Evolutionary conservation across 1,140 invertebrate species (phyloP), one percentile per base, ranked within the genome.

Genomic region (Drosophila kohkoa): DNA sequence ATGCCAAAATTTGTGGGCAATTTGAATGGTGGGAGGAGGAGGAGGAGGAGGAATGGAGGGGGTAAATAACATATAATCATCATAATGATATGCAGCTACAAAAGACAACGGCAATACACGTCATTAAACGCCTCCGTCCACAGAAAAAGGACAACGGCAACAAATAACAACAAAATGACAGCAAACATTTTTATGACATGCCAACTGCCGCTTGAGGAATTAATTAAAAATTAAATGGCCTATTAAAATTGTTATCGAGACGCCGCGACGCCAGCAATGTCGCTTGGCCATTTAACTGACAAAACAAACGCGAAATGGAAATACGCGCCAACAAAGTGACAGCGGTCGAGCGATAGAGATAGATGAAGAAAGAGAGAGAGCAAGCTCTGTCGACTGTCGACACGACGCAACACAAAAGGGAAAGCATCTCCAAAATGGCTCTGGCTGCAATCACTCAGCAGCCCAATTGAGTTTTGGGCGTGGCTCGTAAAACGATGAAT

Each of bases 201-300:
- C 73, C 83, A 88, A 87, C 77, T 88, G 83, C 85, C 83, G 83
- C 83, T 88, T 88, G 83, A 87, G 78, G 85, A 87, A 87, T 87
- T 88, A 87, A 87, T 87, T 87, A 87, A 87, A 87, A 87, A 87
- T 87, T 87, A 88, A 87, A 87, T 87, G 83, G 83, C 83, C 83
- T 87, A 87, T 87, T 87, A 88, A 87, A 87, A 87, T 88, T 83
- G 83, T 87, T 87, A 87, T 87, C 83, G 85, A 88, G 83, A 87
- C 85, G 83, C 77, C 8, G 69, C 43, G 83, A 80, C 83, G 83
- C 77, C 76, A 55, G 35, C 51, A 57, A 35, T 48, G 71, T 4
- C 41, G 52, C 25, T 25, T 57, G 64, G 49, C 66, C 66, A 69
- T 75, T 75, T 70, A 70, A 75, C 49, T 63, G 59, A 58, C 60